Conservation (phyloP, 2,113 vertebrate genomes). For the Oncorhynchus keta region DNA sequence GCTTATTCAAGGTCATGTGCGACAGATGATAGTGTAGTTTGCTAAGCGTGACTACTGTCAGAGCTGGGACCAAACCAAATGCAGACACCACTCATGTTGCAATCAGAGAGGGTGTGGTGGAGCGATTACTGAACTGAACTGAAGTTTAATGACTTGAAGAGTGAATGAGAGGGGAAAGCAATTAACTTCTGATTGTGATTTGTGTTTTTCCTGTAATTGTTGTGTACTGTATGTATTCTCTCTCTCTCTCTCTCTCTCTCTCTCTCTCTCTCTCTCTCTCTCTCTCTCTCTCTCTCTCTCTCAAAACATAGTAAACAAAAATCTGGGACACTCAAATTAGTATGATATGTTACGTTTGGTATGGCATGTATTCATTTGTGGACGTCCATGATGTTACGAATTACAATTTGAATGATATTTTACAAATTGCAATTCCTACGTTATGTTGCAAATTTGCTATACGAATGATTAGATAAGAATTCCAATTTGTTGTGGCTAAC, state of each 20-base stretch:
- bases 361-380: too few species aligned
- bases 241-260: background rate
- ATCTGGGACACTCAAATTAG: too few species aligned
- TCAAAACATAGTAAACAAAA: too few species aligned
- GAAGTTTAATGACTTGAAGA: background rate
- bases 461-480: too few species aligned
- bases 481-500: too few species aligned
- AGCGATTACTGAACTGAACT: too few species aligned
- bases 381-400: too few species aligned
- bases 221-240: background rate
- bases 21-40: background rate
- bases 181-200: background rate
- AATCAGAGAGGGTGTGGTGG: conserved; percentile 1
- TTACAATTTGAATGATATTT: too few species aligned
- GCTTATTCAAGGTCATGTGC: background rate
- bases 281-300: background rate
- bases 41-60: background rate
- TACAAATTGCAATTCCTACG: too few species aligned
- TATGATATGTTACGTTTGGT: too few species aligned
- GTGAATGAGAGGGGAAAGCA: background rate
- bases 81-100: background rate
- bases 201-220: background rate
- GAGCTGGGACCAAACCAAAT: background rate
- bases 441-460: background rate
- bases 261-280: background rate